Conservation (phyloP, 2,888 invertebrate genomes). For the Eupithecia abbreviata region DNA sequence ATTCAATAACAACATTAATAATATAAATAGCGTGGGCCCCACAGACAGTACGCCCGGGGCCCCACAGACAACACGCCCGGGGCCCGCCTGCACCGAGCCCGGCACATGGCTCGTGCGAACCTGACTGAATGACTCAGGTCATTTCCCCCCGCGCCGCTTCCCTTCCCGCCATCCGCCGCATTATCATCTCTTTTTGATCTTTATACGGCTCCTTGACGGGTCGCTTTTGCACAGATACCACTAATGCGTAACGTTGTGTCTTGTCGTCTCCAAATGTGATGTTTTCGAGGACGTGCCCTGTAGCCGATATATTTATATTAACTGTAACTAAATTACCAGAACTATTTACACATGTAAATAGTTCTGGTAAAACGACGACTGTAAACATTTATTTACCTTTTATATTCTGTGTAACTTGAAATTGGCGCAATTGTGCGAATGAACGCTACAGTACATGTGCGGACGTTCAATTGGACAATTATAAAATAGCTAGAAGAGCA, state of each 20-base stretch:
- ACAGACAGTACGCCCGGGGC: too few relatives aligned
- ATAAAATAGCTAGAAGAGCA: not conserved
- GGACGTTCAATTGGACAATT: not conserved
- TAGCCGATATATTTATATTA: not conserved
- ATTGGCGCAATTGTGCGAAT: not conserved
- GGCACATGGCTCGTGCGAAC: not conserved
- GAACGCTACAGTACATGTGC: not conserved
- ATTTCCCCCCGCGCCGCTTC: not conserved
- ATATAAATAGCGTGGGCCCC: too few relatives aligned
- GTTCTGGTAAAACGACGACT: not conserved
- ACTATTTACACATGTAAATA: not conserved
- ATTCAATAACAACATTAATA: not conserved
- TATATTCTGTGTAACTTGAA: not conserved
- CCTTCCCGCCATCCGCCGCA: not conserved
- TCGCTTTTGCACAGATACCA: not conserved
- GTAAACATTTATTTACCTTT: not conserved
- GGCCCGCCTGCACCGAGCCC: not conserved
- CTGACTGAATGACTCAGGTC: constrained; percentile 5
- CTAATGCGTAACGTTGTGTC: not conserved
- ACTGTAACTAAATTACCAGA: not conserved
- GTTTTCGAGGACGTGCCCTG: not conserved
- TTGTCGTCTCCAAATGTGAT: not conserved
- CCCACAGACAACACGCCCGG: too few relatives aligned
- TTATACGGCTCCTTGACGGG: not conserved
- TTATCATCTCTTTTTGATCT: constrained; percentile 2